phyloP scores from a whole-genome alignment of 2,113 vertebrate genomes.

The Coturnix japonica region DNA sequence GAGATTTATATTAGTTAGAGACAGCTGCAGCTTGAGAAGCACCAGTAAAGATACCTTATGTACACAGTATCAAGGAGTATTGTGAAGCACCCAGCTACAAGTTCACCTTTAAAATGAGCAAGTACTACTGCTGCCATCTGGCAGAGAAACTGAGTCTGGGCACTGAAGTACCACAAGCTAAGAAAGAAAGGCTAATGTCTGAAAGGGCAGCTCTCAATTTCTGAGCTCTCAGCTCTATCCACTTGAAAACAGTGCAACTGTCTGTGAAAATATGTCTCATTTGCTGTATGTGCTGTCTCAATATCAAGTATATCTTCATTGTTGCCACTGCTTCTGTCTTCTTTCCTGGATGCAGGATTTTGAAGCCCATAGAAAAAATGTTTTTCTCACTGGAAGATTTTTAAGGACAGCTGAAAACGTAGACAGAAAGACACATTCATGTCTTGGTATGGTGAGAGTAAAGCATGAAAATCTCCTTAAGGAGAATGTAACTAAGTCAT shows the following conservation, averaged over 20 bases:
- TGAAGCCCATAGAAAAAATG: conserved; percentile 3
- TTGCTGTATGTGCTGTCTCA: background rate
- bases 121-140: background rate
- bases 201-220: background rate
- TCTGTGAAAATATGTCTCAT: background rate
- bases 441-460: conserved; percentile 29
- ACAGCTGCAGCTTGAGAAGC: background rate
- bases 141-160: background rate
- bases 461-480: conserved; percentile 51
- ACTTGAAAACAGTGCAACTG: background rate
- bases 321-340: background rate
- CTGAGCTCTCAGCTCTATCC: background rate
- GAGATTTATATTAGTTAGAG: background rate
- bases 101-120: background rate
- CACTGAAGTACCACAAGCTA: background rate
- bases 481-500: conserved; percentile 6
- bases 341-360: background rate
- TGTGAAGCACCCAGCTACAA: background rate
- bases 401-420: conserved; percentile 37
- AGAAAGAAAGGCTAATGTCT: background rate
- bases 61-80: background rate
- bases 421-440: background rate
- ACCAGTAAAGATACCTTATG: background rate
- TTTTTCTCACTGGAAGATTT: background rate
- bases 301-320: background rate